A percentile compares a stretch with the other conserved stretches of the same genome.
phyloP scores from a whole-genome alignment of 1,140 invertebrate genomes.

The Monomorium pharaonis region DNA sequence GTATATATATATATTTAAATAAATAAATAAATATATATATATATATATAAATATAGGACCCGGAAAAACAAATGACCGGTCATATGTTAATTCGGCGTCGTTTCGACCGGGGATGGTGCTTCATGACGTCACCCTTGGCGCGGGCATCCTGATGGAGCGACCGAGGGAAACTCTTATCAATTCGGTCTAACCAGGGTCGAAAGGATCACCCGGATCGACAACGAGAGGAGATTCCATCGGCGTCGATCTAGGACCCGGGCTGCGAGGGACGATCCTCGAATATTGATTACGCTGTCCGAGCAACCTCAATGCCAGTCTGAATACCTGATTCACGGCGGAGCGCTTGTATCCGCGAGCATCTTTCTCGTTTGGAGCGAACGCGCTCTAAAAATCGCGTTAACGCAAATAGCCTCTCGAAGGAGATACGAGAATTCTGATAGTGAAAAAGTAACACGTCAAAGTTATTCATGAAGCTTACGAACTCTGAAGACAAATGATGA shows the following conservation, averaged over 20 bases:
- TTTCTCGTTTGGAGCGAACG: slow-evolving; percentile 7
- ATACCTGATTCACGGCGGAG: slow-evolving; percentile 60
- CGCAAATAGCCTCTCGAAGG: neutral
- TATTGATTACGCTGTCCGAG: slow-evolving; percentile 71
- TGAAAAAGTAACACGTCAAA: neutral
- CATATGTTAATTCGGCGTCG: slow-evolving; percentile 34
- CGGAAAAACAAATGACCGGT: slow-evolving; percentile 41
- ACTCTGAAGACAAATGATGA: neutral
- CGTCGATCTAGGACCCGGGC: slow-evolving; percentile 52
- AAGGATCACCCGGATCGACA: slow-evolving; percentile 56
- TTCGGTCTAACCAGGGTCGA: slow-evolving; percentile 47
- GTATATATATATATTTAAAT: slow-evolving; percentile 50
- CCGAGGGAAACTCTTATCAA: slow-evolving; percentile 68
- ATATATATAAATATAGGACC: slow-evolving; percentile 48
- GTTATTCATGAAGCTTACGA: neutral
- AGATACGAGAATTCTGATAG: neutral
- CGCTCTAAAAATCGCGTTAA: slow-evolving; percentile 14
- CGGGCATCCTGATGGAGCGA: slow-evolving; percentile 14
- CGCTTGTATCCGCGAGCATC: slow-evolving; percentile 51
- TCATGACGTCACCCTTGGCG: slow-evolving; percentile 22
- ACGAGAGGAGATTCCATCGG: slow-evolving; percentile 70
- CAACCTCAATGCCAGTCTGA: slow-evolving; percentile 63
- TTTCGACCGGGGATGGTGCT: neutral
- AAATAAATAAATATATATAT: slow-evolving; percentile 52
- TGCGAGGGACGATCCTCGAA: slow-evolving; percentile 62